Evolutionary conservation across 2,113 vertebrate species (phyloP), one percentile per base, ranked within the genome.

Genomic region (Anarrhichthys ocellatus): DNA sequence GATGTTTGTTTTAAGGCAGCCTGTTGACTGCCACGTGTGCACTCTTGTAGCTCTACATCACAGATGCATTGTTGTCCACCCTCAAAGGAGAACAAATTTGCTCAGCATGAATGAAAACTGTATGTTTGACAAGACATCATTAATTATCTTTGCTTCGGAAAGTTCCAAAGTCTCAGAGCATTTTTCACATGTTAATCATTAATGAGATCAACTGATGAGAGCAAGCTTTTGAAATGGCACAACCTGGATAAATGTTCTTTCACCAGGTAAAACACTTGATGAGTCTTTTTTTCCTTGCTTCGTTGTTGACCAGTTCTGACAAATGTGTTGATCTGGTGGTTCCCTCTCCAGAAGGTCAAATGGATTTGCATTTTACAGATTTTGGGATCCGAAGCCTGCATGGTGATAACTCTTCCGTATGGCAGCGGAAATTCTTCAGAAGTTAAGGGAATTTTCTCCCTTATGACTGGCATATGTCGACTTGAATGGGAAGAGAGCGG

Each of bases 181-280:
- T 83, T 75, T 79, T 77, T 79, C 77, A 84, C 29, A 24, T 11
- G 90, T 93, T 94, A 94, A 93, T 94, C 88, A 92, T 86, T 94
- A 89, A 92, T 72, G 71, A 65, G 62, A 76, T 24, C 42, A 52
- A 70, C 18, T 70, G 48, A 44, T 24, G n/a, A 24, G 64, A 79
- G 85, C 80, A 69, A 54, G 56, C 63, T 66, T 61, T 70, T 61
- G 22, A 81, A 72, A 9, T 15, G 27, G 34, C 38, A 42, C n/a
- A 54, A 32, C 18, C 36, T 38, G 7, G 36, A 68, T 54, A 50
- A 69, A 79, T 14, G 20, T 54, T 67, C 61, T 63, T 73, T 73
- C 17, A 58, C 1, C 52, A 14, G 73, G 15, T 36, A 69, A 82
- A 82, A 76, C 79, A 69, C 72, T 81, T 29, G 17, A 54, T 29